A percentile compares a stretch with the other conserved stretches of the same genome.
These are phyloP conservation scores for Pocota personata DNA, from an alignment of 2,888 invertebrate genomes.

Conservation along the genomic window DNA sequence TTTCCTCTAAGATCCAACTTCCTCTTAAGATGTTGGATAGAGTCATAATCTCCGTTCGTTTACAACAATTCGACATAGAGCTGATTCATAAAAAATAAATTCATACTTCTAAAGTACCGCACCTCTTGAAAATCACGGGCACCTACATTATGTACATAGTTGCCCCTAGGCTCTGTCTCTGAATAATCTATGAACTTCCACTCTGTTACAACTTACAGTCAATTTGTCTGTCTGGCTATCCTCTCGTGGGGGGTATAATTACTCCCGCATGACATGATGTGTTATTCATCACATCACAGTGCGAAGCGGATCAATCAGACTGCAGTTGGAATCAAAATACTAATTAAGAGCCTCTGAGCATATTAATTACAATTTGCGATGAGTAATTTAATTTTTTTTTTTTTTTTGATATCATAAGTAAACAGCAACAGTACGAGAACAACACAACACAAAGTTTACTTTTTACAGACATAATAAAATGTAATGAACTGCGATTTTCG, in stretches of 20 bases:
- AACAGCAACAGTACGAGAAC: neutral
- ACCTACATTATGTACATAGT: neutral
- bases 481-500: neutral
- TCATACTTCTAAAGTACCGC: neutral
- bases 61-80: neutral
- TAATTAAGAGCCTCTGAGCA: constrained; percentile 41
- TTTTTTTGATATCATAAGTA: constrained; percentile 17
- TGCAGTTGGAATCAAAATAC: constrained; percentile 2
- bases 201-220: constrained; percentile 9
- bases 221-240: constrained; percentile 24
- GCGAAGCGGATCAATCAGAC: neutral
- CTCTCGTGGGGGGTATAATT: neutral
- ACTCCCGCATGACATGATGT: neutral
- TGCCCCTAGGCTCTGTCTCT: neutral
- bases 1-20: neutral
- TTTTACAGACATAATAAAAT: neutral
- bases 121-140: neutral
- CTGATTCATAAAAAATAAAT: neutral
- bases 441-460: neutral
- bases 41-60: neutral
- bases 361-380: constrained; percentile 25
- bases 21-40: neutral
- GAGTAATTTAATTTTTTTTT: constrained; percentile 21
- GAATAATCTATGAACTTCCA: constrained; percentile 7
- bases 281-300: constrained; percentile 18